Percentiles rank a stretch among this genome's conserved stretches.
Evolutionary conservation across 2,888 invertebrate species (phyloP).

Genomic region (Macropis europaea): DNA sequence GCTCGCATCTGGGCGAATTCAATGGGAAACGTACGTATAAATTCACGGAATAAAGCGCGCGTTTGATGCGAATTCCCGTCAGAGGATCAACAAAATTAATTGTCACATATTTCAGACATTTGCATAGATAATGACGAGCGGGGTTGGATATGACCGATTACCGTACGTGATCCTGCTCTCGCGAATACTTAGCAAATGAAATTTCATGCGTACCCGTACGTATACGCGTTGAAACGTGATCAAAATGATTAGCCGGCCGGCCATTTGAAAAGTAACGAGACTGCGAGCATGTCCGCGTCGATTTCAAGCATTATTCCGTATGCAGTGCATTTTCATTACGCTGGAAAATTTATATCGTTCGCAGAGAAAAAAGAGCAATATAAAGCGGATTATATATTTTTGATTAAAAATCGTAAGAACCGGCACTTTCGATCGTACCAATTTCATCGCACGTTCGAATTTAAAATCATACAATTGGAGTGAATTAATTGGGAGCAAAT

Average conservation of each 20-base stretch:
- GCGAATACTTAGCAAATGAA: slow-evolving; percentile 39
- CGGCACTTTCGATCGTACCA: no score
- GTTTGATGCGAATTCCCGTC: neutral
- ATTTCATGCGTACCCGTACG: slow-evolving; percentile 33
- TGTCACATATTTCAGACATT: slow-evolving; percentile 39
- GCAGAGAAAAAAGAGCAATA: no score
- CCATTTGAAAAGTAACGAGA: slow-evolving; percentile 1
- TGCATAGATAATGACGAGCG: slow-evolving; percentile 42
- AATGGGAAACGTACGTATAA: neutral
- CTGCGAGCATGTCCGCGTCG: neutral
- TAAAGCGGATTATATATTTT: no score
- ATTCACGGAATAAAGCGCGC: neutral
- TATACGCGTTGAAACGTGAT: slow-evolving; percentile 28
- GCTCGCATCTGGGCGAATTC: neutral
- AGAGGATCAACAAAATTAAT: slow-evolving; percentile 36
- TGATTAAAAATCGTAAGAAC: no score
- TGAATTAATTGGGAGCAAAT: no score
- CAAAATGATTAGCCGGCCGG: slow-evolving; percentile 21
- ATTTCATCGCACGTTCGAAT: no score
- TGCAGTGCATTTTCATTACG: no score
- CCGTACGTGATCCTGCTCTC: slow-evolving; percentile 33
- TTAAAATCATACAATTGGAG: no score
- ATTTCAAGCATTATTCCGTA: neutral
- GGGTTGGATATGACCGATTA: slow-evolving; percentile 35
- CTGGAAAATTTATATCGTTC: no score